Base-by-base conservation (phyloP, 37 sponge, comb jelly and placozoan genomes). In the Aplysina aerophoba region DNA sequence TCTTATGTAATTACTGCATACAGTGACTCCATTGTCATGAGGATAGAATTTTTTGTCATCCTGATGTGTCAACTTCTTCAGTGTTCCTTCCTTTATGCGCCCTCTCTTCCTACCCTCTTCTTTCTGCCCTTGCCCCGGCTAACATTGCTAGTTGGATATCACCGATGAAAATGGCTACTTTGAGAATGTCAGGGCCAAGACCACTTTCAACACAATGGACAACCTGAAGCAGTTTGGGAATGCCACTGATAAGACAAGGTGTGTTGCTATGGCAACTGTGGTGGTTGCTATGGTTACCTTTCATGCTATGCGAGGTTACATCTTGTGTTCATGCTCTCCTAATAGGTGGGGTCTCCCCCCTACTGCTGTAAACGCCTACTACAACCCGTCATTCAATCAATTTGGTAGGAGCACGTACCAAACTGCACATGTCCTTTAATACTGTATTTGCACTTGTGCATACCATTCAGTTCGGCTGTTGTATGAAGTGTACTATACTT, bases 311-410 rank as follows among this genome's bases (percentile, higher is more conserved):
- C 50, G 50, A 44, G 3, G 50, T 44, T 44, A 44, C 50, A 44
- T 44, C 8, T 3, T 44, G 6, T 11, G 3, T 44, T 3, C 50
- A 8, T 3, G 3, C 50, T 44, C 50, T 44, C 50, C 50, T 44
- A 44, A 15, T 71, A 87, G 81, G 60, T 93, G 93, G 93, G 56
- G 82, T 50, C 83, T 83, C 50, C 79, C 88, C 17, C 93, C 93
- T 19, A 89, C 93, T 34, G 82, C 69, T 13, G 88, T 87, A 28
- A 93, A 93, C 72, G 90, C 93, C 28, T 93, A 87, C 71, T 93
- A 93, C 69, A 67, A 27, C 27, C 90, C 93, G 54, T 82, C 79
- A 36, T 87, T 89, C 64, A 86, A 89, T 57, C 55, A 77, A 19
- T 78, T 87, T 68, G 91, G 88, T 87, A 80, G 63, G 83, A 4